phyloP scores from a whole-genome alignment of 2,113 vertebrate species.

The Ammodytes marinus region DNA sequence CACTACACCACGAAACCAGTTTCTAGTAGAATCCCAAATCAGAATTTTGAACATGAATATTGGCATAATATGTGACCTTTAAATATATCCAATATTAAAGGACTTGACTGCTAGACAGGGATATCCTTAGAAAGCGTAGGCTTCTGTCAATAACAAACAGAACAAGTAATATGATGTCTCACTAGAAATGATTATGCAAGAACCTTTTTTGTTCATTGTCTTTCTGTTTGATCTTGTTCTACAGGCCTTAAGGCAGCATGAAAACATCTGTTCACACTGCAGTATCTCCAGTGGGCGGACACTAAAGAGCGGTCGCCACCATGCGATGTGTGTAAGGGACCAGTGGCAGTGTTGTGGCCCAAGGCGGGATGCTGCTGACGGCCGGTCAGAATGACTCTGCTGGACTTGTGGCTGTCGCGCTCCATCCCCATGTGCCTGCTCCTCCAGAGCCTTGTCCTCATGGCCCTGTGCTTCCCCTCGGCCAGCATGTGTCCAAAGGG shows the following conservation, averaged over 20 bases:
- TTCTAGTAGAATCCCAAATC: too few relatives aligned
- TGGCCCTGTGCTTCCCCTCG: conserved; percentile 98
- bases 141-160: background rate
- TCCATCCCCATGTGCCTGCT: conserved; percentile 99
- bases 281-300: conserved; percentile 32
- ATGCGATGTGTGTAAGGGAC: conserved; percentile 72
- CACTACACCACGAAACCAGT: too few relatives aligned
- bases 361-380: conserved; percentile 93
- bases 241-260: conserved; percentile 67
- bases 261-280: conserved; percentile 23
- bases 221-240: conserved; percentile 57
- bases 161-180: background rate
- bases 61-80: too few relatives aligned
- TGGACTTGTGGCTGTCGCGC: conserved; percentile 98
- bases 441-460: conserved; percentile 97
- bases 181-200: background rate
- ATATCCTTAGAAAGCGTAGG: too few relatives aligned
- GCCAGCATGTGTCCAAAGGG: conserved; percentile 99
- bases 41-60: too few relatives aligned
- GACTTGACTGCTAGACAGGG: background rate
- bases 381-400: conserved; percentile 94
- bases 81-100: background rate
- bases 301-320: conserved; percentile 45
- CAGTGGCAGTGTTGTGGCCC: conserved; percentile 81
- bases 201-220: conserved; percentile 9